Base-by-base conservation (phyloP, 2,113 vertebrate species). In the Mastomys coucha region DNA sequence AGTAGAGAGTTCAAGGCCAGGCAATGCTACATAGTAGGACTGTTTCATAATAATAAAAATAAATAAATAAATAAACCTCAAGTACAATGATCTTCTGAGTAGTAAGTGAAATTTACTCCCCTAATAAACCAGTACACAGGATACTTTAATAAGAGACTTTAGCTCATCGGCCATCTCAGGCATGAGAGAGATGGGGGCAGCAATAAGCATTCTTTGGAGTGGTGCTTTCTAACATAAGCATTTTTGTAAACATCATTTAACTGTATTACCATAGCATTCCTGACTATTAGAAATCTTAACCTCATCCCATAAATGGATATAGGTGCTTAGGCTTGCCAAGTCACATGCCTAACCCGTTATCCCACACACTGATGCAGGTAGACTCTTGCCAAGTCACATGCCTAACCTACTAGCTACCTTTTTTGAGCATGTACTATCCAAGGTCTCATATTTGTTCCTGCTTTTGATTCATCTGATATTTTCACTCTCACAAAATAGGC, bases 381-480 rank as follows among this genome's bases (percentile, higher is more conserved):
- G 28, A 67, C 77, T 33, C 17, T 88, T 60, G 0, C 11, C 8
- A 60, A 65, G 1, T 17, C 39, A 96, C 2, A 73, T 5, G 49
- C 1, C 16, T 51, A 45, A 3, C 0, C 2, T 22, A 9, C 7
- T 75, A 49, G 45, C 20, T 53, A 8, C 63, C 10, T n/a, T 22
- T 87, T 80, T 91, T 76, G 69, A 89, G 10, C 17, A 95, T 84
- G 45, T 84, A 16, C 60, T 84, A 67, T 88, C 36, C 20, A 93
- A 92, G 22, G 17, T 11, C 12, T 91, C 4, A 60, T 72, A 58
- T n/a, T 86, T 91, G 11, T 60, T 88, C 2, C 58, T 85, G 5
- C 72, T 89, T 84, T 19, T 31, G 39, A 33, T 3, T 91, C 13
- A 56, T 91, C 19, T 19, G 19, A 24, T 39, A 88, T 20, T 51